Evolutionary conservation across 2,888 invertebrate species (phyloP).

Genomic region (Rugalucina vietnamica): DNA sequence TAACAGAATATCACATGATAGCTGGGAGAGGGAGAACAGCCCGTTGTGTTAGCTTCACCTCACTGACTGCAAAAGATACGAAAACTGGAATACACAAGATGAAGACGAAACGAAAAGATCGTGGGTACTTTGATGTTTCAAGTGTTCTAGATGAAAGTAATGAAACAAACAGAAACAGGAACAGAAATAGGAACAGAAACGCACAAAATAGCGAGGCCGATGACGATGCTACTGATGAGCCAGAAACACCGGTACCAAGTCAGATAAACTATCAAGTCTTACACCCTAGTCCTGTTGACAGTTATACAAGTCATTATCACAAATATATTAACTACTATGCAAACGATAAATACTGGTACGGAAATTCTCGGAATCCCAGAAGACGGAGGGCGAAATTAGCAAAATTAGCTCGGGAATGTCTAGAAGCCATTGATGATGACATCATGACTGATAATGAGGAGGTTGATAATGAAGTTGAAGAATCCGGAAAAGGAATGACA

Average conservation of each 20-base stretch:
- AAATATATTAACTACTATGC: slow-evolving; percentile 55
- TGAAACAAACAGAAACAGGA: not conserved
- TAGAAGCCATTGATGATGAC: slow-evolving; percentile 32
- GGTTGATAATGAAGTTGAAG: slow-evolving; percentile 39
- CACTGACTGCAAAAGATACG: slow-evolving; percentile 14
- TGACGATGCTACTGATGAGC: not conserved
- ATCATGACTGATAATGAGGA: slow-evolving; percentile 39
- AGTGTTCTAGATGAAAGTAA: slow-evolving; percentile 37
- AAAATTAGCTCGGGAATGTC: slow-evolving; percentile 19
- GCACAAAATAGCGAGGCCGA: not conserved
- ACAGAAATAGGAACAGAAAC: slow-evolving; percentile 1
- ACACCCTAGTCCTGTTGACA: slow-evolving; percentile 59
- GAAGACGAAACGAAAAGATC: slow-evolving; percentile 19
- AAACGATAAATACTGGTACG: not conserved
- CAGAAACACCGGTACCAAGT: not conserved
- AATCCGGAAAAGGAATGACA: slow-evolving; percentile 27
- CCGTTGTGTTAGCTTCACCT: slow-evolving; percentile 58
- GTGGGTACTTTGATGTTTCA: slow-evolving; percentile 55
- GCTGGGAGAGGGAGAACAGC: slow-evolving; percentile 10
- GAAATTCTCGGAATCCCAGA: not conserved
- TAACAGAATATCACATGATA: slow-evolving; percentile 62
- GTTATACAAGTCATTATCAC: slow-evolving; percentile 62
- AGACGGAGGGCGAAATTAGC: not conserved
- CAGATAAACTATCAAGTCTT: slow-evolving; percentile 62
- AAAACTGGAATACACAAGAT: slow-evolving; percentile 1